A percentile compares a stretch with the other conserved stretches of the same genome.
Evolutionary conservation across 2,797 vertebrate species (phyloP).

Genomic region (Eulemur albifrons): DNA sequence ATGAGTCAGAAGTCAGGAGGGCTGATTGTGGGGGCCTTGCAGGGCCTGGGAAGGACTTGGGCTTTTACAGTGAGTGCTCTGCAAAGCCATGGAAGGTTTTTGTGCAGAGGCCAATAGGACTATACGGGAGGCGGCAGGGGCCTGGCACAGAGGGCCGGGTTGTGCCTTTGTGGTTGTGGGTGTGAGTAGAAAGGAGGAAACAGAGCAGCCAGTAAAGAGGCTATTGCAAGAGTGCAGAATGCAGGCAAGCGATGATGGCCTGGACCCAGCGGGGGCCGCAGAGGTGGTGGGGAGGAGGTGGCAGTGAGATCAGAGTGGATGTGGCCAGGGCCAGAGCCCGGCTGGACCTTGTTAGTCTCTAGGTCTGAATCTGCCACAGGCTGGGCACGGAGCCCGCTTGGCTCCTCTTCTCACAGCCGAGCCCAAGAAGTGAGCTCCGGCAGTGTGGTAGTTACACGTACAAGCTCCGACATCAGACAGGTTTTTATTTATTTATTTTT

Average conservation of each 20-base stretch:
- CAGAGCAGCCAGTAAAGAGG: background rate
- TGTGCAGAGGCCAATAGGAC: background rate
- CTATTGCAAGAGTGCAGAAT: background rate
- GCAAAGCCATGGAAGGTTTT: background rate
- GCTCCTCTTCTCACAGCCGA: background rate
- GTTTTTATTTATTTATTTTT: too few relatives aligned
- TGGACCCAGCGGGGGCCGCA: fast-evolving
- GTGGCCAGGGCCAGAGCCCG: background rate
- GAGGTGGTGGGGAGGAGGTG: background rate
- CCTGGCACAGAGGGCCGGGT: background rate
- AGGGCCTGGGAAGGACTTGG: background rate
- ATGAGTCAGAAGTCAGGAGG: background rate
- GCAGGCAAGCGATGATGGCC: background rate
- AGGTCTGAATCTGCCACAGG: background rate
- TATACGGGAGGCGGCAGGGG: background rate
- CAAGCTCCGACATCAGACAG: background rate
- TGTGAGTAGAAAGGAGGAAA: too few relatives aligned
- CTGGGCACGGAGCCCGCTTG: fast-evolving
- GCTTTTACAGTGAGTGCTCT: background rate
- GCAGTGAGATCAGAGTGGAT: too few relatives aligned
- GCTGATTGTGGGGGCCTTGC: too few relatives aligned
- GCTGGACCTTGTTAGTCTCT: background rate
- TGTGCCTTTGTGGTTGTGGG: background rate
- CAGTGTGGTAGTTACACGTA: background rate
- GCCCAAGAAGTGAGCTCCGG: background rate